Percentiles rank a stretch among this genome's conserved stretches.
Evolutionary conservation across 2,797 vertebrate genomes (phyloP).

Genomic region (Eutrigla gurnardus): DNA sequence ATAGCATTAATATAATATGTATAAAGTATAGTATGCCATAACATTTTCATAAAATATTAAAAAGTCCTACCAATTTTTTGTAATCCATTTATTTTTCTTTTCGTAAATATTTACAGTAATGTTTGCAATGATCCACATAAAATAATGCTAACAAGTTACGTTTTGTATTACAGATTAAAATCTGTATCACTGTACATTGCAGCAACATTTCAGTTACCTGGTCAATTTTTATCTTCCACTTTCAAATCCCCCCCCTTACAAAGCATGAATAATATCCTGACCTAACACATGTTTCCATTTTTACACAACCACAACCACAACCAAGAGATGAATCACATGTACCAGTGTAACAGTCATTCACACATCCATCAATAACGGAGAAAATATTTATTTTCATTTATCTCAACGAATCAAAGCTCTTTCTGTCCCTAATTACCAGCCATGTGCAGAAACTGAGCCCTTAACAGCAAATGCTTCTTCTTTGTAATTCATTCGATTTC

Average conservation of each 20-base stretch:
- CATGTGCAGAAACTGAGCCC: background rate
- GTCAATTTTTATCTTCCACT: background rate
- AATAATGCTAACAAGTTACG: conserved; percentile 25
- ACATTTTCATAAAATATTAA: too few species aligned
- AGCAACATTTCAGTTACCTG: conserved; percentile 1
- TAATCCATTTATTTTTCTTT: conserved; percentile 40
- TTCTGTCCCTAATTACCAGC: background rate
- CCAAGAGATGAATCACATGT: conserved; percentile 10
- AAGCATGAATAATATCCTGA: background rate
- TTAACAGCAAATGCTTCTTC: background rate
- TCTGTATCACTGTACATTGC: background rate
- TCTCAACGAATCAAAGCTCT: background rate
- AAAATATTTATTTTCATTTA: background rate
- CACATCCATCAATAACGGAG: conserved; percentile 1
- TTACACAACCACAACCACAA: conserved; percentile 26
- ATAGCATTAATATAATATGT: too few species aligned
- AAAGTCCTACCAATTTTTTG: background rate
- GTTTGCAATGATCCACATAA: conserved; percentile 11
- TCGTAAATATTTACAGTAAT: conserved; percentile 20
- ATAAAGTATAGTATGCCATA: too few species aligned
- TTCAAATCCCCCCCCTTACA: background rate
- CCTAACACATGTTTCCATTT: background rate
- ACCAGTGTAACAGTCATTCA: conserved; percentile 28
- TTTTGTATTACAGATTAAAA: conserved; percentile 16
- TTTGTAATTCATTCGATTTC: background rate